These are phyloP conservation scores for Drosophila leonis DNA, from an alignment of 2,888 invertebrate genomes.

Conservation along the genomic window DNA sequence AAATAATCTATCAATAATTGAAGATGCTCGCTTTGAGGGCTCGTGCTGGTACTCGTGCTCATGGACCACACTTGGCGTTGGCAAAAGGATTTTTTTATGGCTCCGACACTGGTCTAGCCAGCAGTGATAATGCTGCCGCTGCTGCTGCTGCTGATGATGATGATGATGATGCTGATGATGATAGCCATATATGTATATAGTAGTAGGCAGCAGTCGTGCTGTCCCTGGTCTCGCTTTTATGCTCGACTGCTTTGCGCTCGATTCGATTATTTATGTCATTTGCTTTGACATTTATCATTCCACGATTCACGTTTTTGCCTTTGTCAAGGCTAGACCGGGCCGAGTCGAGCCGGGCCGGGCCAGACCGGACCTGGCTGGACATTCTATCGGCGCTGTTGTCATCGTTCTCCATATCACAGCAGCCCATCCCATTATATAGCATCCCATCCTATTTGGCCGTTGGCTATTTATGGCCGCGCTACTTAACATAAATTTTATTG, in stretches of 20 bases:
- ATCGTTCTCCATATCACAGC: conserved; percentile 52
- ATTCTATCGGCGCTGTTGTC: conserved; percentile 33
- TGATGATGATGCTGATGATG: conserved; percentile 36
- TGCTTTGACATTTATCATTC: conserved; percentile 83
- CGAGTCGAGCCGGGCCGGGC: background rate
- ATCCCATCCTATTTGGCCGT: conserved; percentile 56
- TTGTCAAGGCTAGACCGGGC: conserved; percentile 72
- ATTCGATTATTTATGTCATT: conserved; percentile 83
- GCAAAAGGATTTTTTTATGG: conserved; percentile 69
- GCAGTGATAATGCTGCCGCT: conserved; percentile 17
- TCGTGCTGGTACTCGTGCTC: conserved; percentile 57
- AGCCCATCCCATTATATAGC: conserved; percentile 43
- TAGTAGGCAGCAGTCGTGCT: conserved; percentile 33
- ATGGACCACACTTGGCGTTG: conserved; percentile 78
- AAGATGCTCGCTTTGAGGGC: conserved; percentile 51
- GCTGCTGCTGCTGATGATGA: conserved; percentile 9
- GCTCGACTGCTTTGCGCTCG: conserved; percentile 75
- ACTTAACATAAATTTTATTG: conserved; percentile 80
- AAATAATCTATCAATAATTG: conserved; percentile 84
- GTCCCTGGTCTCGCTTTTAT: conserved; percentile 59
- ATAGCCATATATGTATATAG: conserved; percentile 31
- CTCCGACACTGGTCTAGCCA: conserved; percentile 46
- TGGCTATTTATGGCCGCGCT: conserved; percentile 78
- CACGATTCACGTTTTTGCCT: conserved; percentile 75
- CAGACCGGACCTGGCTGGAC: conserved; percentile 7